Evolutionary conservation across 2,113 vertebrate species (phyloP).

Genomic region (Pangasianodon hypophthalmus): DNA sequence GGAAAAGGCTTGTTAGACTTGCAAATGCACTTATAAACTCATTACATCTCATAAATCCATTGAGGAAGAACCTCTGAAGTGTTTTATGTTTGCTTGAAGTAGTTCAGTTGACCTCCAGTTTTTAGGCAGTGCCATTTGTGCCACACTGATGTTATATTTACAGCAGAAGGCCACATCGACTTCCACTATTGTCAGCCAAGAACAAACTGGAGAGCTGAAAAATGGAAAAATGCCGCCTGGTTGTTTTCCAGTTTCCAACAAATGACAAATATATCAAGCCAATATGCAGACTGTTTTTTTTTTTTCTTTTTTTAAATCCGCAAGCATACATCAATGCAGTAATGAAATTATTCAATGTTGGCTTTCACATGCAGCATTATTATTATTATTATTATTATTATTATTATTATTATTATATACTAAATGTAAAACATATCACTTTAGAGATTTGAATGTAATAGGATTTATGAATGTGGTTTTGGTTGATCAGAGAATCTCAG

Average conservation of each 20-base stretch:
- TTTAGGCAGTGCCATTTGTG: not conserved
- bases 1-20: not conserved
- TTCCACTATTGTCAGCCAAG: not conserved
- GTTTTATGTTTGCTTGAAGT: not conserved
- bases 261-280: not conserved
- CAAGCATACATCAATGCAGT: not conserved
- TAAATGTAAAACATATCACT: not conserved
- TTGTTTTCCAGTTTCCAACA: not conserved
- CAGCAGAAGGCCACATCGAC: not conserved
- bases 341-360: not conserved
- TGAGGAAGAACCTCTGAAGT: not conserved
- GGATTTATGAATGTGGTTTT: not conserved
- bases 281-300: not conserved
- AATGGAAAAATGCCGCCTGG: not conserved
- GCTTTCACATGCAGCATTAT: not conserved
- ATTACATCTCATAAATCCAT: not conserved
- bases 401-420: not conserved
- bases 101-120: not conserved
- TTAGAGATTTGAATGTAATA: not conserved
- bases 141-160: not conserved
- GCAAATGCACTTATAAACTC: not conserved
- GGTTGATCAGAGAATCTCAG: not conserved
- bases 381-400: not conserved
- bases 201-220: not conserved
- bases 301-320: no score